These are phyloP conservation scores for Philereme transversata DNA, from an alignment of 2,888 invertebrate genomes.

Conservation along the genomic window DNA sequence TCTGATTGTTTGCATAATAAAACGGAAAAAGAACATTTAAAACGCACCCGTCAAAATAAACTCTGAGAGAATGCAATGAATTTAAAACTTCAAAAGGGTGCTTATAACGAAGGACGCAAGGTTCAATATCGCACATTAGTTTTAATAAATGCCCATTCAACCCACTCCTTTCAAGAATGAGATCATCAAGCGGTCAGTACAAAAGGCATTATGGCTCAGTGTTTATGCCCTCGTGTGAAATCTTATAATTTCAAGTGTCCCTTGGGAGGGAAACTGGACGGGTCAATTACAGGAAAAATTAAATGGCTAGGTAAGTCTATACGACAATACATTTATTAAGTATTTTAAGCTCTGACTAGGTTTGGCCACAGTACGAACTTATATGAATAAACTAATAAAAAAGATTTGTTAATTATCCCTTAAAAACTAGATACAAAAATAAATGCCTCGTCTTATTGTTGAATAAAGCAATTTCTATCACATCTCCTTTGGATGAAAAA, in stretches of 20 bases:
- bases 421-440: too few relatives aligned
- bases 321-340: too few relatives aligned
- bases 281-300: slow-evolving; percentile 19
- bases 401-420: too few relatives aligned
- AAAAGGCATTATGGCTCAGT: slow-evolving; percentile 39
- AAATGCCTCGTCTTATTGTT: too few relatives aligned
- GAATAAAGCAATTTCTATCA: too few relatives aligned
- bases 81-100: background rate
- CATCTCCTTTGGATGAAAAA: too few relatives aligned
- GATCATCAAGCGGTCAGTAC: slow-evolving; percentile 43
- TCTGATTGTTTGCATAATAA: slow-evolving; percentile 11
- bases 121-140: slow-evolving; percentile 15
- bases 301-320: too few relatives aligned
- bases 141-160: slow-evolving; percentile 24
- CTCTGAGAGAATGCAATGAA: slow-evolving; percentile 13
- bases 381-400: too few relatives aligned
- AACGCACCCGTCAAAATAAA: slow-evolving; percentile 14
- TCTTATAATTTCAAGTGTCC: slow-evolving; percentile 41
- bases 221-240: slow-evolving; percentile 45
- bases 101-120: slow-evolving; percentile 5
- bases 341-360: too few relatives aligned
- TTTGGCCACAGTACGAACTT: too few relatives aligned
- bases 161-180: slow-evolving; percentile 42
- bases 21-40: slow-evolving; percentile 11
- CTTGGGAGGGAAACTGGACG: slow-evolving; percentile 23